A percentile compares a stretch with the other conserved stretches of the same genome.
These are phyloP conservation scores for Sylvilagus bachmani DNA, from an alignment of 2,113 vertebrate genomes.

Conservation along the genomic window DNA sequence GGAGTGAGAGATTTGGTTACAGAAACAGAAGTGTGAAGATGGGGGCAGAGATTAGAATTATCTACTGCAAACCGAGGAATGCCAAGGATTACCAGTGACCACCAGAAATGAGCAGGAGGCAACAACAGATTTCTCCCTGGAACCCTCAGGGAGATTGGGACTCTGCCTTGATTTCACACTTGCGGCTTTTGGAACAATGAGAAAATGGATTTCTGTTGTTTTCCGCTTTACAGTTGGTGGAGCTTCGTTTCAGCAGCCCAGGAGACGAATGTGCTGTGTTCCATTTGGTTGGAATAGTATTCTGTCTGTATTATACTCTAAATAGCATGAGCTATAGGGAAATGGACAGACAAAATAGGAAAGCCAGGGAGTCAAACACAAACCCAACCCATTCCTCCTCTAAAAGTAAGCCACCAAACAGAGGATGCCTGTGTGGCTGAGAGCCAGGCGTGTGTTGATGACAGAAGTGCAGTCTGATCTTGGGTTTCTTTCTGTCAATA, in stretches of 20 bases:
- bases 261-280: neutral
- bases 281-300: slow-evolving; percentile 28
- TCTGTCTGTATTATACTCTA: neutral
- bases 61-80: neutral
- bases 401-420: neutral
- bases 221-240: neutral
- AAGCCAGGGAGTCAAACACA: neutral
- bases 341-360: neutral
- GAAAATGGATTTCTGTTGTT: neutral
- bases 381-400: neutral
- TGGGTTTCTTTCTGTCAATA: slow-evolving; percentile 7
- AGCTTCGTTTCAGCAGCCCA: neutral
- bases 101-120: neutral
- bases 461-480: neutral
- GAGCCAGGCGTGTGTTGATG: neutral
- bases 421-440: neutral
- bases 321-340: neutral
- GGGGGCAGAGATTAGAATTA: neutral
- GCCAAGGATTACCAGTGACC: neutral
- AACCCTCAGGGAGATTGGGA: neutral
- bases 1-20: neutral
- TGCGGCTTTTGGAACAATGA: neutral
- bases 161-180: neutral
- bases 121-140: neutral
- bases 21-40: neutral